Conservation (phyloP, 2,113 vertebrate species). For the Melanocharis versteri region DNA sequence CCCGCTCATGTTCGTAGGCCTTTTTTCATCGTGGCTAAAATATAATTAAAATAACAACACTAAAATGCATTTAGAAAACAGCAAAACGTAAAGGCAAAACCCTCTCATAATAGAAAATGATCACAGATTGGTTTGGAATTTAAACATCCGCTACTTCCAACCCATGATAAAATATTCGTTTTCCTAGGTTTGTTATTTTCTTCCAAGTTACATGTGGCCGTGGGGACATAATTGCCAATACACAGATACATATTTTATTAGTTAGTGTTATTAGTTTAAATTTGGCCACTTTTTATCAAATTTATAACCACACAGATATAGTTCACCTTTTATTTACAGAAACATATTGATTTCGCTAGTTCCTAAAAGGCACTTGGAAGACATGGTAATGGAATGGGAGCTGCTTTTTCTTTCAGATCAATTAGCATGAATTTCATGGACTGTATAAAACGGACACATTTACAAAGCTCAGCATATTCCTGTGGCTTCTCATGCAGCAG, state of each 20-base stretch:
- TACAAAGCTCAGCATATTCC: slow-evolving; percentile 72
- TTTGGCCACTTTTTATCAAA: slow-evolving; percentile 52
- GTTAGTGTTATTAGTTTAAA: slow-evolving; percentile 63
- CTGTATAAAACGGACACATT: slow-evolving; percentile 60
- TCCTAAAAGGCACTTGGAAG: slow-evolving; percentile 73
- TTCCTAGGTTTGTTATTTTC: slow-evolving; percentile 8
- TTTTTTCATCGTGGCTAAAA: not conserved
- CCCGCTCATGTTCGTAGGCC: not conserved
- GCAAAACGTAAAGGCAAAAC: not conserved
- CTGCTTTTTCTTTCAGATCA: slow-evolving; percentile 64
- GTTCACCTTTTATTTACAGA: slow-evolving; percentile 73
- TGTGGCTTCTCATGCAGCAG: slow-evolving; percentile 51
- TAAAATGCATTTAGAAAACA: not conserved
- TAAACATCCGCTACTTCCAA: not conserved
- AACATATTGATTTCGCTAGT: slow-evolving; percentile 67
- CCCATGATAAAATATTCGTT: not conserved
- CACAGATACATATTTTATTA: not conserved
- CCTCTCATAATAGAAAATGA: not conserved
- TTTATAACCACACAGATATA: slow-evolving; percentile 57
- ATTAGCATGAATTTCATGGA: slow-evolving; percentile 74
- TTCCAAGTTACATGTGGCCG: not conserved
- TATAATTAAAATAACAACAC: not conserved
- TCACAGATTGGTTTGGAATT: not conserved
- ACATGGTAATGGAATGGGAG: slow-evolving; percentile 46
- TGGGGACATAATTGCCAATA: not conserved